Conservation (phyloP, 2,113 vertebrate species). For the Zapornia atra region DNA sequence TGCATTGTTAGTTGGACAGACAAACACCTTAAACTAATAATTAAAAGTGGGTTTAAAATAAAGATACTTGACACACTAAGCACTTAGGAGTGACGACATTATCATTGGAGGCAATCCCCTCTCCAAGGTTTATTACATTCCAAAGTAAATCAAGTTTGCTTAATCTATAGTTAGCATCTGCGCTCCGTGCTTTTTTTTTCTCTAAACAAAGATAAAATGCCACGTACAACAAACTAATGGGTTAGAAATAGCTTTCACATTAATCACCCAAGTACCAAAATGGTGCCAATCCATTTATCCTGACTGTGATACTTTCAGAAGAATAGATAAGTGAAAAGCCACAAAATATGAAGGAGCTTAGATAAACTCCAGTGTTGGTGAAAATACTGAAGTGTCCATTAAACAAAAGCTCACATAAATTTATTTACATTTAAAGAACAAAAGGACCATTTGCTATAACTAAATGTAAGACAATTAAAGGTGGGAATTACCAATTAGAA, state of each 20-base stretch:
- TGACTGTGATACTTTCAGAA: not conserved
- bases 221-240: not conserved
- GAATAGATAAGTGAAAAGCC: not conserved
- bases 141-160: not conserved
- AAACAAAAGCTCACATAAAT: slow-evolving; percentile 20
- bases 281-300: slow-evolving; percentile 25
- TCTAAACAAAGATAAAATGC: slow-evolving; percentile 13
- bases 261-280: slow-evolving; percentile 12
- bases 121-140: not conserved
- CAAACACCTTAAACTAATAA: not conserved
- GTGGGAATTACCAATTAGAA: not conserved
- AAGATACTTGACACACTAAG: not conserved
- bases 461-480: slow-evolving; percentile 11
- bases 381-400: slow-evolving; percentile 30
- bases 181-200: not conserved
- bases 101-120: not conserved
- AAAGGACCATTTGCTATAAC: not conserved
- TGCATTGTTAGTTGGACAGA: not conserved
- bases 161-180: not conserved
- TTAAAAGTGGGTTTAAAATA: not conserved
- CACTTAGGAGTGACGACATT: not conserved
- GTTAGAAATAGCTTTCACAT: slow-evolving; percentile 20
- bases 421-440: slow-evolving; percentile 29
- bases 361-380: not conserved
- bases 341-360: not conserved